phyloP scores from a whole-genome alignment of 2,797 vertebrate genomes.

The Triplophysa yarkandensis region DNA sequence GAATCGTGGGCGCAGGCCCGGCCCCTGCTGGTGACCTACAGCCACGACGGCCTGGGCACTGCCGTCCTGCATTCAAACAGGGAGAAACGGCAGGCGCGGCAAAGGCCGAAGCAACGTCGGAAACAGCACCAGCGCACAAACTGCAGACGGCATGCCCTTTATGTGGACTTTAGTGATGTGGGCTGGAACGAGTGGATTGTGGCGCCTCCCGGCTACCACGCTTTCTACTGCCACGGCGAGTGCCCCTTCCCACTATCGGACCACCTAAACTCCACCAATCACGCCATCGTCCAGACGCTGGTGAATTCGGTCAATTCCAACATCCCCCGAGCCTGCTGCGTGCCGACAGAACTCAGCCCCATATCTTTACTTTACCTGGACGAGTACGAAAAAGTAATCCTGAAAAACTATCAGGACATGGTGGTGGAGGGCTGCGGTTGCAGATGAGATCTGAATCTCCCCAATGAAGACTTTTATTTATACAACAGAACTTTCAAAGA shows the following conservation, averaged over 20 bases:
- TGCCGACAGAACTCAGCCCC: conserved; percentile 96
- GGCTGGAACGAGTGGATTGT: conserved; percentile 99
- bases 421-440: conserved; percentile 99
- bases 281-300: conserved; percentile 98
- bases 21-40: conserved; percentile 93
- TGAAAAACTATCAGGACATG: conserved; percentile 99
- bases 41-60: conserved; percentile 91
- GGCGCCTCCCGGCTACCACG: conserved; percentile 94
- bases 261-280: conserved; percentile 98
- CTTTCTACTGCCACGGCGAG: conserved; percentile 98
- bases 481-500: conserved; percentile 86
- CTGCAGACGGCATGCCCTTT: conserved; percentile 93
- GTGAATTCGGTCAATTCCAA: conserved; percentile 98
- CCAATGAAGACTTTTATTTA: conserved; percentile 99
- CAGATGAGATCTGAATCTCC: conserved; percentile 81
- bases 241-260: conserved; percentile 97
- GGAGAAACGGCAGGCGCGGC: conserved; percentile 86
- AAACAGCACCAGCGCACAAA: conserved; percentile 88
- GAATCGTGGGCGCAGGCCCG: conserved; percentile 91
- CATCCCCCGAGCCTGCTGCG: conserved; percentile 96
- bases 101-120: conserved; percentile 82
- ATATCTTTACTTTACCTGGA: conserved; percentile 99
- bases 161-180: conserved; percentile 98
- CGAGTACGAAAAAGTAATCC: conserved; percentile 96
- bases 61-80: conserved; percentile 87